Evolutionary conservation across 2,113 vertebrate species (phyloP).

Genomic region (Vulpes lagopus): DNA sequence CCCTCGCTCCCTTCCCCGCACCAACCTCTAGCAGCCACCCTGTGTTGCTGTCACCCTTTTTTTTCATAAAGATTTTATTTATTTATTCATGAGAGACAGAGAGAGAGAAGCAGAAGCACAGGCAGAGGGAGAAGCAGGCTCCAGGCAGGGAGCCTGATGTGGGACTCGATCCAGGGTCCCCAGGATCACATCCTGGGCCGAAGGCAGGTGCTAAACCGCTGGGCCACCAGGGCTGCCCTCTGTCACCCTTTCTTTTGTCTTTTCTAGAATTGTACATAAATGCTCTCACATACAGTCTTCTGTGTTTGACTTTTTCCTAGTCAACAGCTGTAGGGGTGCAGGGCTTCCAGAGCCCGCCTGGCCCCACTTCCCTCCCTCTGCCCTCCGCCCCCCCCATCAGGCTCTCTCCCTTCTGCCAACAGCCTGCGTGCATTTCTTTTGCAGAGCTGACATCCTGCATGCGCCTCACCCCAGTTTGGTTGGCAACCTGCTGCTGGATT

Average conservation of each 20-base stretch:
- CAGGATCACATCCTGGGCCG: no score
- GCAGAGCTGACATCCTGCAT: not conserved
- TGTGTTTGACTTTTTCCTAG: not conserved
- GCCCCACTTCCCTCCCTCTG: not conserved
- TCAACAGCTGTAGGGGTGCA: not conserved
- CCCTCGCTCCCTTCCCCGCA: accelerated
- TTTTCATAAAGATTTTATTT: no score
- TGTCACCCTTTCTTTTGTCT: no score
- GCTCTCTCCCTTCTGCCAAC: accelerated
- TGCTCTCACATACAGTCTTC: not conserved
- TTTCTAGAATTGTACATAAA: not conserved
- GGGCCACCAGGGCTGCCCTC: no score
- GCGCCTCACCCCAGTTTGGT: not conserved
- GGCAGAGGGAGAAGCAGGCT: no score
- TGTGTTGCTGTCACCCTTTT: not conserved
- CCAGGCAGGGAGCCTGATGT: no score
- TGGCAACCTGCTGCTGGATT: not conserved
- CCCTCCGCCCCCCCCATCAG: not conserved
- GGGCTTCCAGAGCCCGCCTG: not conserved
- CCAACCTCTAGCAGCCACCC: not conserved
- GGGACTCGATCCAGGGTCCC: no score
- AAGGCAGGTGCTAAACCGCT: no score
- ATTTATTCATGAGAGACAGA: no score
- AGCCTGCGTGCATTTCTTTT: not conserved
- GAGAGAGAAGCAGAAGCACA: no score